These are phyloP conservation scores for Cryptosula pallasiana DNA, from an alignment of 2,888 invertebrate genomes.

Conservation along the genomic window DNA sequence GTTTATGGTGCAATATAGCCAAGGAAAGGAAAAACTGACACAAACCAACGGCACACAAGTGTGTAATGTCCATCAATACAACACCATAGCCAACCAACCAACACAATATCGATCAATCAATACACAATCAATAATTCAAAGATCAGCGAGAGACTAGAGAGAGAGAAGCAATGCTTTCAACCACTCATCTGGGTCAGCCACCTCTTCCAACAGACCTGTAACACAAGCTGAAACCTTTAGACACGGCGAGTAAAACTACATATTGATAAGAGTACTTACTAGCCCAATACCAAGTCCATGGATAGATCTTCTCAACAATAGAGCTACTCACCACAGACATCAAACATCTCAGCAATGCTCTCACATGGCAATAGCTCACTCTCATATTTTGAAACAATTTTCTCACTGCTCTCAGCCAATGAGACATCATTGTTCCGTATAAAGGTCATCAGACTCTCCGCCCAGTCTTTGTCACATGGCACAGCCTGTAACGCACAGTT, in stretches of 20 bases:
- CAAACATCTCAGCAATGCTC: conserved; percentile 85
- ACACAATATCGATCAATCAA: no score
- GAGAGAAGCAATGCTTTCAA: background rate
- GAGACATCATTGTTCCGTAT: conserved; percentile 89
- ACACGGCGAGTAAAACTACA: no score
- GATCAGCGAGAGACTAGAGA: background rate
- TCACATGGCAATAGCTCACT: conserved; percentile 85
- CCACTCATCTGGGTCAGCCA: conserved; percentile 5
- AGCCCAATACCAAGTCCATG: no score
- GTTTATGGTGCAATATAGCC: no score
- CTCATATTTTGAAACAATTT: conserved; percentile 72
- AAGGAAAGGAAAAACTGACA: no score
- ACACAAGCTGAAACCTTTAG: no score
- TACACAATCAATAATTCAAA: background rate
- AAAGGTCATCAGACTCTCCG: conserved; percentile 80
- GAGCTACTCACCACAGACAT: conserved; percentile 77
- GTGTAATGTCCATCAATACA: no score
- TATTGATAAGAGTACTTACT: no score
- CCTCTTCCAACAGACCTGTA: background rate
- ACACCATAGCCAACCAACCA: no score
- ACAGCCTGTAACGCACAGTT: conserved; percentile 58
- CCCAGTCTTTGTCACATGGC: conserved; percentile 62
- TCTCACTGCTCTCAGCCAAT: conserved; percentile 80
- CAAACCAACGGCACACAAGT: no score
- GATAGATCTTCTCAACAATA: no score